Evolutionary conservation across 64 coral and sea anemone species (phyloP).

Genomic region (Anthopleura sola): DNA sequence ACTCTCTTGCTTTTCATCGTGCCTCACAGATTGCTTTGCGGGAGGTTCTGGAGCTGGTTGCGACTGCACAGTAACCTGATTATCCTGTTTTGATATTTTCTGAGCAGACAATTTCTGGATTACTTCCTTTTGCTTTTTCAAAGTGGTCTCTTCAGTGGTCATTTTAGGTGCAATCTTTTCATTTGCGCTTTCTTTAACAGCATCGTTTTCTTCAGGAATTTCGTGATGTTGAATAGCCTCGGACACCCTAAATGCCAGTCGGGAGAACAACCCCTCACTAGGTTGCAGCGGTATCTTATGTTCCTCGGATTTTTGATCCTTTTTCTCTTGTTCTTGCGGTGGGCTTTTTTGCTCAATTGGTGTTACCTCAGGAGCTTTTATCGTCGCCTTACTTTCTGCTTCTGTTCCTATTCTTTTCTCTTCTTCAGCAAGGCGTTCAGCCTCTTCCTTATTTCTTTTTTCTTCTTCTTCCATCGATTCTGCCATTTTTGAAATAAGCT

Average conservation of each 20-base stretch:
- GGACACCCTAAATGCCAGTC: background rate
- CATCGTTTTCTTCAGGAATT: background rate
- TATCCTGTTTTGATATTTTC: background rate
- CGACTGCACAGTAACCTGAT: background rate
- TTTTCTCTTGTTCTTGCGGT: background rate
- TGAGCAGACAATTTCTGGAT: background rate
- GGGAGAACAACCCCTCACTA: background rate
- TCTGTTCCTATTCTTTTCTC: background rate
- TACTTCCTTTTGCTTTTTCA: background rate
- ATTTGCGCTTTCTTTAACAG: background rate
- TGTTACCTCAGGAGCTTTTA: background rate
- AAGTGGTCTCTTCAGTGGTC: background rate
- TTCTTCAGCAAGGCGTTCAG: background rate
- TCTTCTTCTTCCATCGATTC: slow-evolving; percentile 21
- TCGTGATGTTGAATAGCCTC: slow-evolving; percentile 16
- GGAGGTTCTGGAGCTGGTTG: background rate
- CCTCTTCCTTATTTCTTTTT: background rate
- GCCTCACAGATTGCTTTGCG: background rate
- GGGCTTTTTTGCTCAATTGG: background rate
- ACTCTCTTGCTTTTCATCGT: background rate
- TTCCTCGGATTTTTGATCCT: background rate
- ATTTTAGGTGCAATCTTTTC: background rate
- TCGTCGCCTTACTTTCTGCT: background rate
- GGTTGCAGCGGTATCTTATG: background rate
- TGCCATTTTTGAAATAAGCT: slow-evolving; percentile 10